Evolutionary conservation across 1,140 invertebrate species (phyloP).

Genomic region (Penaeus japonicus): DNA sequence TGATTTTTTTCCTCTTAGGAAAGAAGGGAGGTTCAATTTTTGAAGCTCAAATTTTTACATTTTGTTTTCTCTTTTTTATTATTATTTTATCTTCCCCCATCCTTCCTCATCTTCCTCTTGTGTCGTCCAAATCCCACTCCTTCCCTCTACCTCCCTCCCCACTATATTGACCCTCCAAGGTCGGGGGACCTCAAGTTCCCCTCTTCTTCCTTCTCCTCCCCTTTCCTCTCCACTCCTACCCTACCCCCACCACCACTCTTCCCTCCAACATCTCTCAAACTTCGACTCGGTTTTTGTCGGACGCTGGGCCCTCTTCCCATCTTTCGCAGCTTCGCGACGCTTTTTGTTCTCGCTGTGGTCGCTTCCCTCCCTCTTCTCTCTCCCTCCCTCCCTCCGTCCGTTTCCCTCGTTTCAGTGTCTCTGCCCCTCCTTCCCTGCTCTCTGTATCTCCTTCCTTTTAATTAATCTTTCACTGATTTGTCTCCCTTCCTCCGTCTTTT

Average conservation of each 20-base stretch:
- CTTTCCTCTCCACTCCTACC: not conserved
- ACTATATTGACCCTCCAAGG: not conserved
- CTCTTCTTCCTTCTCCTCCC: not conserved
- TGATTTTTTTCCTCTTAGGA: no score
- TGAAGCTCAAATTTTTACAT: no score
- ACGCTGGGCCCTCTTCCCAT: constrained; percentile 21
- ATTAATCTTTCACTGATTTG: no score
- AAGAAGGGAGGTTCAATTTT: no score
- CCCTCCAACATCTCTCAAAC: constrained; percentile 21
- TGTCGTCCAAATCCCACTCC: not conserved
- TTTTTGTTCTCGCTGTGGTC: not conserved
- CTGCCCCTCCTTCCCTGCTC: no score
- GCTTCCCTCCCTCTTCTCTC: not conserved
- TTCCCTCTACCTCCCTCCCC: not conserved
- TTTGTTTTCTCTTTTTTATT: not conserved
- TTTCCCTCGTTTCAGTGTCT: no score
- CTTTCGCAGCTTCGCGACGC: constrained; percentile 11
- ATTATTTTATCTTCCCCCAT: not conserved
- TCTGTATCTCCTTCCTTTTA: no score
- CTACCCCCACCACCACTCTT: not conserved
- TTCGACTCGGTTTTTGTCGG: constrained; percentile 10
- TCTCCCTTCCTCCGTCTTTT: no score
- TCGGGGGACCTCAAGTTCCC: no score
- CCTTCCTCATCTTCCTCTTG: not conserved
- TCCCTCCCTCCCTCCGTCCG: not conserved